Percentiles rank a stretch among this genome's conserved stretches.
These are phyloP conservation scores for Crocuta crocuta DNA, from an alignment of 2,113 vertebrate genomes.

Conservation along the genomic window DNA sequence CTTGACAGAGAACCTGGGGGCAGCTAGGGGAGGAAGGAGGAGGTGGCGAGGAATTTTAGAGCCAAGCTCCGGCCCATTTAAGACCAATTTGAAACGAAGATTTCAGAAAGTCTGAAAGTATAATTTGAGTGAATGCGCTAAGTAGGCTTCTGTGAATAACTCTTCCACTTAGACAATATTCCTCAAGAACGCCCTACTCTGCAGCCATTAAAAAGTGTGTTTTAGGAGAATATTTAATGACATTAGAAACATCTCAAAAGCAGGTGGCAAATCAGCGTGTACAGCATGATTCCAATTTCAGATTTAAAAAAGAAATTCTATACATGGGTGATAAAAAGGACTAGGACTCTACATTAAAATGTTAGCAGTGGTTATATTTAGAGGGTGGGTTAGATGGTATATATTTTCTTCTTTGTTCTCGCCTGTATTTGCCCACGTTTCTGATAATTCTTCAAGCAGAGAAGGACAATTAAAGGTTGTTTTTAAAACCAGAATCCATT, in stretches of 20 bases:
- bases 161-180: slow-evolving; percentile 53
- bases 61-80: slow-evolving; percentile 54
- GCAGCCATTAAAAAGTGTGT: slow-evolving; percentile 47
- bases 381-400: neutral
- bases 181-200: neutral
- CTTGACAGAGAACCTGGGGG: slow-evolving; percentile 66
- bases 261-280: slow-evolving; percentile 65
- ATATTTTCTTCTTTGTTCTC: neutral
- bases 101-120: slow-evolving; percentile 72
- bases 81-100: slow-evolving; percentile 77
- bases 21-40: neutral
- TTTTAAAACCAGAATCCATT: neutral
- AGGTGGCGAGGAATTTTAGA: slow-evolving; percentile 50
- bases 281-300: slow-evolving; percentile 54
- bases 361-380: slow-evolving; percentile 60
- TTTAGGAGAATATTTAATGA: slow-evolving; percentile 64
- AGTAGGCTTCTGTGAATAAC: slow-evolving; percentile 47
- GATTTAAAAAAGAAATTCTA: slow-evolving; percentile 61
- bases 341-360: slow-evolving; percentile 26
- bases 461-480: neutral
- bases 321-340: neutral
- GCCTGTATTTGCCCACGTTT: neutral
- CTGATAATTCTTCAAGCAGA: slow-evolving; percentile 32
- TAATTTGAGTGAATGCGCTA: slow-evolving; percentile 75
- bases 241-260: slow-evolving; percentile 66